Base-by-base conservation (phyloP, 2,888 invertebrate genomes). In the Lasioglossum pauxillum region DNA sequence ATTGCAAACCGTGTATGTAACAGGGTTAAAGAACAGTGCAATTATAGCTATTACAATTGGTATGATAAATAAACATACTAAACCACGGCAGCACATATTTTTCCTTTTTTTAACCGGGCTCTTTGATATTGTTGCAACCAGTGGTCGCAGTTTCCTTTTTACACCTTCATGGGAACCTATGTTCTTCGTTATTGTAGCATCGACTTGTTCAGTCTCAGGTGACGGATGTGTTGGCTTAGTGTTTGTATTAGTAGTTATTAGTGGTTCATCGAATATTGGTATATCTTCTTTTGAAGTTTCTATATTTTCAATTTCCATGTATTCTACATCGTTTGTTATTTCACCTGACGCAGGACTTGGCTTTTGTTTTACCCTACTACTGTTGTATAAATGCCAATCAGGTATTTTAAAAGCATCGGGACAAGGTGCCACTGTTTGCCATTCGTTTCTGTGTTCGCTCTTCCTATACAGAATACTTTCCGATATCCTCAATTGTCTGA, bases 61-160 rank as follows among this genome's bases (percentile, higher is more conserved):
- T 8, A 91, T 16, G 5, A 91, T 82, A 23, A 88, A 89, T 49
- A 90, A 1, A 12, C 83, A 72, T 75, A 27, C 35, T 46, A 82
- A 71, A 31, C n/a, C 27, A 4, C 44, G 78, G 7, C n/a, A 57
- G 75, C 35, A 79, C 46, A 44, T 67, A 1, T 67, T 84, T 77
- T 3, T 53, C 76, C 60, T 60, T 27, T 71, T 82, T 5, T n/a
- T 69, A 57, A 35, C 23, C 0, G 53, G n/a, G 57, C 0, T 71
- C 44, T 79, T 67, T 0, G 19, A 75, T 73, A 83, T 83, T 0
- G 87, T 71, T 14, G 31, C 35, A 23, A 91, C 73, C 1, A 92
- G 41, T 1, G 92, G 87, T n/a, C 91, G 89, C 10, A 91, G 78
- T 76, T 88, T 91, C 31, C 84, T 89, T 60, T 92, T 93, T 7